phyloP scores from a whole-genome alignment of 2,888 invertebrate genomes.

The Globia sparganii region DNA sequence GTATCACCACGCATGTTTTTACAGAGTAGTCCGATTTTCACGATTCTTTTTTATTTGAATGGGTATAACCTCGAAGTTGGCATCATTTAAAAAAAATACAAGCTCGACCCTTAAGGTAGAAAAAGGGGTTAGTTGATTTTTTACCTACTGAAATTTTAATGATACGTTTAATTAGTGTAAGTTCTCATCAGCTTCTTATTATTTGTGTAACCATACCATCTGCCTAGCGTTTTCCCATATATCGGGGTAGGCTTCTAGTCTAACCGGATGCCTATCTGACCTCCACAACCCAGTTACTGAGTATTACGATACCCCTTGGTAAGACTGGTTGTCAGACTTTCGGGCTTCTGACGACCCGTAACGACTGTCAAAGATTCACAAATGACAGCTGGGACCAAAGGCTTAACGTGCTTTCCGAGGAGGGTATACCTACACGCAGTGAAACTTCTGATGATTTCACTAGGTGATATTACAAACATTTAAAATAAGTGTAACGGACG shows the following conservation, averaged over 20 bases:
- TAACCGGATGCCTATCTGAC: no score
- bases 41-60: neutral
- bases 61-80: neutral
- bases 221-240: no score
- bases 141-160: neutral
- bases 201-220: neutral
- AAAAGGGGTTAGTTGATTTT: neutral
- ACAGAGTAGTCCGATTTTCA: neutral
- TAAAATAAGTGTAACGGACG: no score
- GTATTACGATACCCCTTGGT: no score
- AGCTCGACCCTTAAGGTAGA: neutral
- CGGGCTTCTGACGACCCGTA: no score
- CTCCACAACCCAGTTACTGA: no score
- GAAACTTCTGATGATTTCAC: neutral
- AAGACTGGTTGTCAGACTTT: no score
- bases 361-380: no score
- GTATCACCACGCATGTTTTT: neutral
- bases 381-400: no score
- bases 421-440: neutral
- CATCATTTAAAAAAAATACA: neutral
- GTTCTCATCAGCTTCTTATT: neutral
- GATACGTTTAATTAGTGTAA: neutral
- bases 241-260: no score
- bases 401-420: no score
- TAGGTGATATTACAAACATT: constrained; percentile 16